Percentiles rank a stretch among this genome's conserved stretches.
These are phyloP conservation scores for Lota lota DNA, from an alignment of 2,113 vertebrate genomes.

Conservation along the genomic window DNA sequence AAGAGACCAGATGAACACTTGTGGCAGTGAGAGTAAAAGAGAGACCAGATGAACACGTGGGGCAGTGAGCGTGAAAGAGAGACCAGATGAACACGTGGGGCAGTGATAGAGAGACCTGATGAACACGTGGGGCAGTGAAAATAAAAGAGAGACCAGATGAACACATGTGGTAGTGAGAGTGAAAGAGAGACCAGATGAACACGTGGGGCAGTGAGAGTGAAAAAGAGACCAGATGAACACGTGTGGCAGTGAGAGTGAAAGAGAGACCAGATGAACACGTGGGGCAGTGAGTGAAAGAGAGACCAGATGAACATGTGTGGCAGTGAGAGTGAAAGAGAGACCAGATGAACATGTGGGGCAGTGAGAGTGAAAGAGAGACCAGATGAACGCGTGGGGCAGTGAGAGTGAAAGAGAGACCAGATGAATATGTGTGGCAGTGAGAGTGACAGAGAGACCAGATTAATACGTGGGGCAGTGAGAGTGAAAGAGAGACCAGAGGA, in stretches of 20 bases:
- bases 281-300: not conserved
- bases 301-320: not conserved
- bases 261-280: not conserved
- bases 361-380: not conserved
- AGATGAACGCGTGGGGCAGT: not conserved
- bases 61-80: conserved; percentile 6
- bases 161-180: not conserved
- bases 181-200: not conserved
- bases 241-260: no score
- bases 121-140: not conserved
- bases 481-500: not conserved
- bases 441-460: not conserved
- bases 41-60: not conserved
- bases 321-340: conserved; percentile 2
- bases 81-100: not conserved
- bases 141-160: not conserved
- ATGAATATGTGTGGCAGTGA: not conserved
- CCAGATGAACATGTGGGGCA: not conserved
- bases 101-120: not conserved
- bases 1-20: not conserved
- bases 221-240: not conserved
- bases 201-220: no score
- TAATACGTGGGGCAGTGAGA: not conserved
- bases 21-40: not conserved
- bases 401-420: not conserved